These are phyloP conservation scores for Halcyon senegalensis DNA, from an alignment of 2,113 vertebrate genomes.

Conservation along the genomic window DNA sequence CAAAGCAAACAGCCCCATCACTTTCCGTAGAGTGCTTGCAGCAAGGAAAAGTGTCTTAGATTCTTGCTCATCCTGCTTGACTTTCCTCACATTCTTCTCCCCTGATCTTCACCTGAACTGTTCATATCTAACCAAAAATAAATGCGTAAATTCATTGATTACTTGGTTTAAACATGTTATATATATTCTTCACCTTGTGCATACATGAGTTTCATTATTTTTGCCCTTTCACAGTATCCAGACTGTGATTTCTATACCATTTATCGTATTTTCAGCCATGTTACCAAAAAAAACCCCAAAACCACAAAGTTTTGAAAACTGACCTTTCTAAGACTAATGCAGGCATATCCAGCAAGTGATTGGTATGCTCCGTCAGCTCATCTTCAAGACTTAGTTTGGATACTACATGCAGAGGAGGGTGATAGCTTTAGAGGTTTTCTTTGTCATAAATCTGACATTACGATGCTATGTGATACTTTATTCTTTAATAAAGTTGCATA, in stretches of 20 bases:
- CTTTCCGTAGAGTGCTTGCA: not conserved
- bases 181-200: not conserved
- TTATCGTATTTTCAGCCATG: not conserved
- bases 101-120: not conserved
- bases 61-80: not conserved
- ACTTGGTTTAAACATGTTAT: not conserved
- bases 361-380: not conserved
- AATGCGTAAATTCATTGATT: not conserved
- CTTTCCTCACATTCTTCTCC: not conserved
- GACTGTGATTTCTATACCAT: not conserved
- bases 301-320: not conserved
- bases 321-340: not conserved
- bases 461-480: not conserved
- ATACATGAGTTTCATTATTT: not conserved
- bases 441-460: not conserved
- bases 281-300: not conserved
- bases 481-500: not conserved
- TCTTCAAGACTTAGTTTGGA: not conserved
- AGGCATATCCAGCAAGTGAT: not conserved
- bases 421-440: not conserved
- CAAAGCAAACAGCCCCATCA: not conserved
- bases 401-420: not conserved
- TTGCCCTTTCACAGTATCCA: not conserved
- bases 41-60: not conserved
- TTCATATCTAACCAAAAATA: not conserved